phyloP scores from a whole-genome alignment of 2,888 invertebrate genomes.

The Carabus problematicus region DNA sequence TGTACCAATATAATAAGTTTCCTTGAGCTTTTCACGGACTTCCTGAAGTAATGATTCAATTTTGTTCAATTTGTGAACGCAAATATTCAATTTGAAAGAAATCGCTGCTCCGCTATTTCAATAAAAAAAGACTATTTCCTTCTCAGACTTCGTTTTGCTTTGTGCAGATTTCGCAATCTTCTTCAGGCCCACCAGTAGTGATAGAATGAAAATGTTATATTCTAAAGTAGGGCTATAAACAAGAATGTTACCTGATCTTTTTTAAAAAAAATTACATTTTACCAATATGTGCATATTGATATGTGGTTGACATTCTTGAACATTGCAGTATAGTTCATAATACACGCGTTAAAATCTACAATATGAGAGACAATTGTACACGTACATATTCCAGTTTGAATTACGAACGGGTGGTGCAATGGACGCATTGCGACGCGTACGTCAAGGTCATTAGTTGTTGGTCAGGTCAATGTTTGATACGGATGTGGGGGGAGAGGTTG shows the following conservation, averaged over 20 bases:
- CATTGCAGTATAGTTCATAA: too few species aligned
- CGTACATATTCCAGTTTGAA: background rate
- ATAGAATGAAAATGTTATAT: too few species aligned
- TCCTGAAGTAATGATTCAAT: conserved; percentile 28
- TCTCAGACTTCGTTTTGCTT: background rate
- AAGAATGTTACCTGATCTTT: too few species aligned
- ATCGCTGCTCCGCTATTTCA: conserved; percentile 10
- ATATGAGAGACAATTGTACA: too few species aligned
- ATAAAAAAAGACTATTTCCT: conserved; percentile 12
- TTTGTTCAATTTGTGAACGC: conserved; percentile 31
- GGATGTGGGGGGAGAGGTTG: too few species aligned
- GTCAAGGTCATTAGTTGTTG: conserved; percentile 4
- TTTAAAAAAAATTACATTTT: too few species aligned
- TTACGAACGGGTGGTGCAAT: background rate
- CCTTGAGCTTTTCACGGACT: conserved; percentile 7
- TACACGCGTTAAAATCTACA: too few species aligned
- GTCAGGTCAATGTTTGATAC: too few species aligned
- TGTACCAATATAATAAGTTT: conserved; percentile 29
- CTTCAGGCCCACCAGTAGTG: too few species aligned
- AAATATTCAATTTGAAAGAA: conserved; percentile 20
- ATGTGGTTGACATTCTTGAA: too few species aligned
- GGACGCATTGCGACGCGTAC: conserved; percentile 17
- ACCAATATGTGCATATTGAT: too few species aligned
- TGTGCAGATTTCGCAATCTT: background rate
- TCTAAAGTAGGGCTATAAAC: too few species aligned